Evolutionary conservation across 2,797 vertebrate species (phyloP).

Genomic region (Lateolabrax maculatus): DNA sequence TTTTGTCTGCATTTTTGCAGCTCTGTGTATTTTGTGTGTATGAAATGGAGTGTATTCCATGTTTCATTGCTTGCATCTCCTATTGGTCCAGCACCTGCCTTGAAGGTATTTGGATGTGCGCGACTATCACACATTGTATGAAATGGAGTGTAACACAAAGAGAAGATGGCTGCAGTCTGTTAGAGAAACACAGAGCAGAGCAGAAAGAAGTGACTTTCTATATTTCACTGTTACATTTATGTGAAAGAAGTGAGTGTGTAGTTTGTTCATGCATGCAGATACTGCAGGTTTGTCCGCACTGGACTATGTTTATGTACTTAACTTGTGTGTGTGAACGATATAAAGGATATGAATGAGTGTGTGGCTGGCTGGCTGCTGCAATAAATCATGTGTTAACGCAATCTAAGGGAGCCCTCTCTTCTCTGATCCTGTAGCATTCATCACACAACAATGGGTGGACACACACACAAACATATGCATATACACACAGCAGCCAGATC

Average conservation of each 20-base stretch:
- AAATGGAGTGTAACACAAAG: constrained; percentile 14
- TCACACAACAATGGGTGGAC: constrained; percentile 58
- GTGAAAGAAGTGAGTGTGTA: constrained; percentile 7
- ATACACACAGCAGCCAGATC: constrained; percentile 21
- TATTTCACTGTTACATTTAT: constrained; percentile 10
- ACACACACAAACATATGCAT: constrained; percentile 22
- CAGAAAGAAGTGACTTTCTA: constrained; percentile 14
- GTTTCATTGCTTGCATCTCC: too few relatives aligned
- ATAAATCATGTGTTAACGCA: constrained; percentile 67
- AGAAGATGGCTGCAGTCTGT: background rate
- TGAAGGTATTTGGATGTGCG: too few relatives aligned
- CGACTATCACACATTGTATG: too few relatives aligned
- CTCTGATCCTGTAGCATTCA: constrained; percentile 57
- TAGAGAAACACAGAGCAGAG: background rate
- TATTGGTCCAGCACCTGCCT: too few relatives aligned
- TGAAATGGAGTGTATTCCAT: constrained; percentile 21
- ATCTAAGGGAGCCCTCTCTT: constrained; percentile 62
- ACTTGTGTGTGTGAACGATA: constrained; percentile 5
- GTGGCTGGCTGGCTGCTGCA: constrained; percentile 43
- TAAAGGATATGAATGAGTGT: constrained; percentile 45
- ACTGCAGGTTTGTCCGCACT: constrained; percentile 16
- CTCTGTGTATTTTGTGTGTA: constrained; percentile 13
- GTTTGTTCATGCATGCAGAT: background rate
- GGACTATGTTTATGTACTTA: constrained; percentile 31
- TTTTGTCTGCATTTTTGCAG: constrained; percentile 7